phyloP scores from a whole-genome alignment of 2,113 vertebrate species.

The Ursus arctos region DNA sequence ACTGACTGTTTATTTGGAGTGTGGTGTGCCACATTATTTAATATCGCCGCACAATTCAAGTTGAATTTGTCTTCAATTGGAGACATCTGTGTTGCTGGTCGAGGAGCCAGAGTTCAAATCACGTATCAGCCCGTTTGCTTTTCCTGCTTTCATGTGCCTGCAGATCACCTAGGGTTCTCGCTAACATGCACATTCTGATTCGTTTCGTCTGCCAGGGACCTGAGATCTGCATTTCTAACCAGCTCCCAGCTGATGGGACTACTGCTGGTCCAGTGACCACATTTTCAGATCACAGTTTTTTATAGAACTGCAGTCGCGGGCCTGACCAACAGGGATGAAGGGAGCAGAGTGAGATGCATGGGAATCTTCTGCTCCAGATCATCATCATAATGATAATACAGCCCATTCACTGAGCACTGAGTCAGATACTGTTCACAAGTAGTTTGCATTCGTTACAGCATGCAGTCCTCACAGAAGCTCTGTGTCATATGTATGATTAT shows the following conservation, averaged over 20 bases:
- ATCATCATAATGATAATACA: not conserved
- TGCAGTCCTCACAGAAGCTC: not conserved
- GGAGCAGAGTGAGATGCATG: not conserved
- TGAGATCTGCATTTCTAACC: not conserved
- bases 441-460: not conserved
- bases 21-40: not conserved
- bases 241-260: not conserved
- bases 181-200: not conserved
- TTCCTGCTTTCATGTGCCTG: not conserved
- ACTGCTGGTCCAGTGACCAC: not conserved
- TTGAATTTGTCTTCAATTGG: constrained; percentile 19
- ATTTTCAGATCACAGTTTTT: not conserved
- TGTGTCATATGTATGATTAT: not conserved
- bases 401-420: not conserved
- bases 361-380: not conserved
- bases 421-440: not conserved
- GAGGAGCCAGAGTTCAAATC: constrained; percentile 15
- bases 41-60: not conserved
- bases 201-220: not conserved
- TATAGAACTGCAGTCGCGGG: not conserved
- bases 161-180: not conserved
- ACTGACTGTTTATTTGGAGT: not conserved
- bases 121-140: not conserved
- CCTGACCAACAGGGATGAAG: not conserved
- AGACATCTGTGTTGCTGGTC: constrained; percentile 30